Base-by-base conservation (phyloP, 2,797 vertebrate species). In the Etheostoma nigrum region DNA sequence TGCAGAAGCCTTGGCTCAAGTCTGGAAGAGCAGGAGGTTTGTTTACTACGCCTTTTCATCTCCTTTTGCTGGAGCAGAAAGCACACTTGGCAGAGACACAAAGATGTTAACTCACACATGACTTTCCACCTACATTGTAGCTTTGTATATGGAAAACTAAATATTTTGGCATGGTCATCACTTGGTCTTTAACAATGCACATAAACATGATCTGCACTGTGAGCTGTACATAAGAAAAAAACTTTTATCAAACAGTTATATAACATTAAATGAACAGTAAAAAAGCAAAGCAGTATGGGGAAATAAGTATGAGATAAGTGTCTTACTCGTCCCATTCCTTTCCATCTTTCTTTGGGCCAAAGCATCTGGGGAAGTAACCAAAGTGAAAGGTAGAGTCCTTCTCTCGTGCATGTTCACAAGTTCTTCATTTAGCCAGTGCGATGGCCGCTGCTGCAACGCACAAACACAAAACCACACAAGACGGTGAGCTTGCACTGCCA, bases 301-400 rank as follows among this genome's bases (percentile, higher is more conserved):
- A 15, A 60, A 25, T 0, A 65, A 27, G 60, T 71, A 66, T 67
- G 52, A 80, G 2, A 42, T 44, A 78, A 77, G 63, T 60, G 52
- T 79, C 92, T 94, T 91, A 92, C 93, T 91, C 76, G 91, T 92
- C 89, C 83, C 79, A 88, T 82, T 91, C 79, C 82, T 88, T 91
- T 93, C 89, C 90, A 92, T 93, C 92, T 89, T 88, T 89, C 91
- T 88, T 81, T 91, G 85, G 87, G 89, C 86, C 91, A 91, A 88
- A 92, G 89, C 92, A 91, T 94, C 92, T 91, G 90, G 86, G 86
- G 89, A 92, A 93, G 89, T 88, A 88, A 79, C 76, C 57, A 81
- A 80, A 82, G 83, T 85, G 74, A 91, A 92, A 89, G 86, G 86
- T 87, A 78, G 87, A 84, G 68, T 88, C 87, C 85, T 89, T 85